phyloP scores from a whole-genome alignment of 2,797 vertebrate species.

The Pseudochirops corinnae region DNA sequence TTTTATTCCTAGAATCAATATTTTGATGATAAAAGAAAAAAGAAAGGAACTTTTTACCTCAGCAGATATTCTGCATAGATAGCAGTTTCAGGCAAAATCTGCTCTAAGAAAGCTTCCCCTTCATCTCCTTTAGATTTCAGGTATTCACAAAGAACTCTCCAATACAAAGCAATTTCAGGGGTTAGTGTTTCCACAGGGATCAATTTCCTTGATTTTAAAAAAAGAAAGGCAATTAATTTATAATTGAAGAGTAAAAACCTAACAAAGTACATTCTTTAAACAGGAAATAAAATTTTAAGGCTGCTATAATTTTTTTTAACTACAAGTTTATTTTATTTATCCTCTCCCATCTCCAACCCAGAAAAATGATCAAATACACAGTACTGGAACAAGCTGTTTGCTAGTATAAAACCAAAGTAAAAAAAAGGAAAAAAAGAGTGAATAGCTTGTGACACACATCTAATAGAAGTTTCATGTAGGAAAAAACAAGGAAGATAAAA shows the following conservation, averaged over 20 bases:
- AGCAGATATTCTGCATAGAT: conserved; percentile 92
- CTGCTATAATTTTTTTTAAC: conserved; percentile 44
- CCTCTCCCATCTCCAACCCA: background rate
- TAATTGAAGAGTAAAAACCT: background rate
- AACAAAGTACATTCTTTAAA: background rate
- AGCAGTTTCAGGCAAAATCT: conserved; percentile 93
- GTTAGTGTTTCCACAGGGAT: conserved; percentile 91
- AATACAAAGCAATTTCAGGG: conserved; percentile 93
- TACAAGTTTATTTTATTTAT: conserved; percentile 35
- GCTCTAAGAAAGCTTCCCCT: conserved; percentile 92
- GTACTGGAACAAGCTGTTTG: background rate
- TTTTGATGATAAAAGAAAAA: background rate
- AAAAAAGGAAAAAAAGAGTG: conserved; percentile 7
- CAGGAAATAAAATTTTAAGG: background rate
- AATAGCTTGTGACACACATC: conserved; percentile 3
- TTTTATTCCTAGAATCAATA: background rate
- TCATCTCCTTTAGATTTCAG: conserved; percentile 92
- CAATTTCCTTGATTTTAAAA: conserved; percentile 87
- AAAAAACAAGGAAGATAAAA: background rate
- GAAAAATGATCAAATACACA: conserved; percentile 16
- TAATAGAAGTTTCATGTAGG: background rate
- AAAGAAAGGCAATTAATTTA: conserved; percentile 52
- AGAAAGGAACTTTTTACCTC: conserved; percentile 85
- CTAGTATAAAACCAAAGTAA: conserved; percentile 42
- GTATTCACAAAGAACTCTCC: conserved; percentile 94